Evolutionary conservation across 2,113 vertebrate species (phyloP).

Genomic region (Pterocles orientalis): DNA sequence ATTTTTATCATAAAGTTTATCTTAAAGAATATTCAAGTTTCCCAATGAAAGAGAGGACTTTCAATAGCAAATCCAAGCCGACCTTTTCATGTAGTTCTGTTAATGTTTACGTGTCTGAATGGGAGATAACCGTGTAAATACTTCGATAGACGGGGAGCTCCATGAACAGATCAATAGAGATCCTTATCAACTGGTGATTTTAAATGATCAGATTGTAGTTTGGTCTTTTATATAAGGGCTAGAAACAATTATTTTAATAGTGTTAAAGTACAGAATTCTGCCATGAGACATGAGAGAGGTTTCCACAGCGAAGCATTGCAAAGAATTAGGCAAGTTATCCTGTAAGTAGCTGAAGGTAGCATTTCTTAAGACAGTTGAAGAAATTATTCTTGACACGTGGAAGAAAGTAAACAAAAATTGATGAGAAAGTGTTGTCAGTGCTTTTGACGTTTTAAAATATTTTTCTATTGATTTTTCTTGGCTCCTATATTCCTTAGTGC

Average conservation of each 20-base stretch:
- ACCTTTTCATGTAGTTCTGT: background rate
- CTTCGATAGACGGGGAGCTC: accelerated
- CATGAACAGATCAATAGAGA: background rate
- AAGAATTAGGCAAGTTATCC: constrained; percentile 7
- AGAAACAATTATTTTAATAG: background rate
- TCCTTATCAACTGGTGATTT: constrained; percentile 15
- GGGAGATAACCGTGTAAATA: background rate
- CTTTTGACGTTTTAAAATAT: constrained; percentile 80
- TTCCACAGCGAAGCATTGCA: background rate
- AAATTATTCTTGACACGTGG: constrained; percentile 55
- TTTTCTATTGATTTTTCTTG: constrained; percentile 77
- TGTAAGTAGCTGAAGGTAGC: constrained; percentile 43
- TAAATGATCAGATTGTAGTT: constrained; percentile 14
- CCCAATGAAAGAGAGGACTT: background rate
- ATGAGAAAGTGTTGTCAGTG: constrained; percentile 73
- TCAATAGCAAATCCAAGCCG: background rate
- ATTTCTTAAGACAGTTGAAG: constrained; percentile 29
- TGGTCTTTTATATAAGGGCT: background rate
- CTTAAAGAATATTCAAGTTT: background rate
- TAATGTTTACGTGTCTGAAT: background rate
- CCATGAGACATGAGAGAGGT: background rate
- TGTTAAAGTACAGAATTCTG: constrained; percentile 29
- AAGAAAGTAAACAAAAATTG: constrained; percentile 72
- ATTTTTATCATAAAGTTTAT: background rate
- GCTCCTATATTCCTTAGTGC: constrained; percentile 72